Evolutionary conservation across 2,888 invertebrate genomes (phyloP), one percentile per base, ranked within the genome.

Genomic region (Mystacides longicornis): DNA sequence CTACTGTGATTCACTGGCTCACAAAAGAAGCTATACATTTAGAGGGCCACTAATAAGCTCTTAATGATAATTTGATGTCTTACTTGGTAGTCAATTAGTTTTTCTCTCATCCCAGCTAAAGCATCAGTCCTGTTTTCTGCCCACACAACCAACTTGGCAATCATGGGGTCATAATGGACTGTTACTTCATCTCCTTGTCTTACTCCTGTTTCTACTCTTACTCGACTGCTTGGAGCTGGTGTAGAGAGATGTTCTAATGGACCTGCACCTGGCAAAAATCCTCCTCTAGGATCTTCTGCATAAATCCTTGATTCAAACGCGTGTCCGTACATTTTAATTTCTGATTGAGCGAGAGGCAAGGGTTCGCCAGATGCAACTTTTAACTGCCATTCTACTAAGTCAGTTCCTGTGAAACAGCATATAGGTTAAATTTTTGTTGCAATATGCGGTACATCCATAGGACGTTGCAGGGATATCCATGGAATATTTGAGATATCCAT

Each of bases 131-230:
- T 79, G 68, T 93, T 85, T 60, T 84, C 81, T 3, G 92, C 95
- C 96, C 96, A 97, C 2, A 96, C 95, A 1, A 98, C 90, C 22
- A 99, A 76, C 73, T 99, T 99, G 1, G 99, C 98, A 64, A 99
- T 99, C 98, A 99, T 98, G 0, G 99, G 99, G 74, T 99, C 99
- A 70, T 99, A 99, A 75, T 97, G 92, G 0, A 99, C 93, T 0
- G 97, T 93, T 0, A 99, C 97, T 65, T 95, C 91, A 69, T 98
- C 97, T 0, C 94, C 93, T 77, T 91, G 82, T 1, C 85, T 74
- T 0, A 93, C 90, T 2, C 92, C 82, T 0, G 96, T 96, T 70
- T 98, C 97, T 21, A 98, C 86, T 62, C 98, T 80, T 22, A 93
- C 84, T 63, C 83, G 79, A 5, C 77, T 69, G 20, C 78, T 75